Evolutionary conservation across 2,888 invertebrate species (phyloP).

Genomic region (Acrocera orbiculus): DNA sequence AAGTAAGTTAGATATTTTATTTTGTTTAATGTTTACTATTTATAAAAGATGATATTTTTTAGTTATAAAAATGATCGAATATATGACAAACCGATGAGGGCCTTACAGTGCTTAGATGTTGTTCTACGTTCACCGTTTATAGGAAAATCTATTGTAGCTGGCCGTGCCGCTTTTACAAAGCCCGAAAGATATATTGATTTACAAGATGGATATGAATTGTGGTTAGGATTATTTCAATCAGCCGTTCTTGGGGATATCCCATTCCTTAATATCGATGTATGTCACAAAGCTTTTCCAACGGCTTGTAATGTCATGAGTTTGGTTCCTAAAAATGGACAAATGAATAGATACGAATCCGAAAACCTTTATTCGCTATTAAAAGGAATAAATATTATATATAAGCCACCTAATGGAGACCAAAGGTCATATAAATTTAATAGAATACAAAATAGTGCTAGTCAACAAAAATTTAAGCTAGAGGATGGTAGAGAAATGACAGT

Average conservation of each 20-base stretch:
- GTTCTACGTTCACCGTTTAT: conserved; percentile 38
- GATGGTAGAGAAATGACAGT: conserved; percentile 29
- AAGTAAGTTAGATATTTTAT: conserved; percentile 15
- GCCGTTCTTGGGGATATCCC: conserved; percentile 78
- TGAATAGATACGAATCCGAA: too few species aligned
- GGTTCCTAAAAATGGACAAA: too few species aligned
- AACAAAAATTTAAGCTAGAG: conserved; percentile 24
- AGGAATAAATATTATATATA: conserved; percentile 20
- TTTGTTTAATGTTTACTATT: neutral
- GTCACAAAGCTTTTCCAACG: conserved; percentile 62
- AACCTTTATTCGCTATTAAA: conserved; percentile 18
- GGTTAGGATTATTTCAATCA: conserved; percentile 86
- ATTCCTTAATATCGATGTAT: conserved; percentile 80
- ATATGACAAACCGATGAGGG: conserved; percentile 29
- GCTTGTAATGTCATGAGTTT: conserved; percentile 29
- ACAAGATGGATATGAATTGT: conserved; percentile 71
- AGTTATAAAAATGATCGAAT: conserved; percentile 22
- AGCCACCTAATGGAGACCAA: conserved; percentile 16
- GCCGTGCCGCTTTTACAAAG: conserved; percentile 57
- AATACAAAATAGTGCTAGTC: conserved; percentile 20
- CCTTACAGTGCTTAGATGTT: conserved; percentile 44
- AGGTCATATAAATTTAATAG: conserved; percentile 19
- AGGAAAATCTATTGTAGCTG: conserved; percentile 18
- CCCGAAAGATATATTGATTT: conserved; percentile 33
- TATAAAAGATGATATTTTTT: neutral